Percentiles rank a stretch among this genome's conserved stretches.
Conservation (phyloP, 2,113 vertebrate species). For the Passer domesticus region DNA sequence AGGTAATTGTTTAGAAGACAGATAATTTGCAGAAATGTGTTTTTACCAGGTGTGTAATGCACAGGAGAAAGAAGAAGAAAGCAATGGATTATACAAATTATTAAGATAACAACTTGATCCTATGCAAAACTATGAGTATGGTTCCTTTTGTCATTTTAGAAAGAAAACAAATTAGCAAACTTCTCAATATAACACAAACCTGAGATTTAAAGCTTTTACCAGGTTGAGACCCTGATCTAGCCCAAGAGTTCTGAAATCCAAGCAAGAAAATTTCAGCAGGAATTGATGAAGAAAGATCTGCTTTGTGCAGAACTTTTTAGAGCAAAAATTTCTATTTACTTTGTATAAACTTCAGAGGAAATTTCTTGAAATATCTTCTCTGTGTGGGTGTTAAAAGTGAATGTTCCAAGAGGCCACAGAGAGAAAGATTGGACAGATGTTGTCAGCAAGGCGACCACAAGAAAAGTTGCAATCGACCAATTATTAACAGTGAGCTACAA, state of each 20-base stretch:
- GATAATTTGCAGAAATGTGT: background rate
- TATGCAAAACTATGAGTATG: background rate
- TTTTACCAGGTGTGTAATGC: background rate
- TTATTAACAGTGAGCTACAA: conserved; percentile 58
- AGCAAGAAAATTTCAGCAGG: background rate
- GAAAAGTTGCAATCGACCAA: conserved; percentile 76
- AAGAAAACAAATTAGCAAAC: background rate
- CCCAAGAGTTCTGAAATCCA: background rate
- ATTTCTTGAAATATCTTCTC: conserved; percentile 74
- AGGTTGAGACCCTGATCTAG: background rate
- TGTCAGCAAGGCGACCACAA: conserved; percentile 77
- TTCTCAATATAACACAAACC: background rate
- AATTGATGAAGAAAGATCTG: conserved; percentile 53
- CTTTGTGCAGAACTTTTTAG: conserved; percentile 68
- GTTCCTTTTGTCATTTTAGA: background rate
- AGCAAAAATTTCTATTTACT: conserved; percentile 76
- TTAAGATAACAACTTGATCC: background rate
- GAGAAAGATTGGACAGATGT: conserved; percentile 73
- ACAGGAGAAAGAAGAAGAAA: background rate
- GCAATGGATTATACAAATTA: background rate
- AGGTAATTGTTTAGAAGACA: background rate
- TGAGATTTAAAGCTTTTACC: background rate
- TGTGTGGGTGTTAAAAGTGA: conserved; percentile 79
- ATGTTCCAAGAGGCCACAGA: conserved; percentile 77
- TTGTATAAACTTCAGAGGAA: conserved; percentile 77